Conservation (phyloP, 2,888 invertebrate species). For the Drosophila suboccidentalis region DNA sequence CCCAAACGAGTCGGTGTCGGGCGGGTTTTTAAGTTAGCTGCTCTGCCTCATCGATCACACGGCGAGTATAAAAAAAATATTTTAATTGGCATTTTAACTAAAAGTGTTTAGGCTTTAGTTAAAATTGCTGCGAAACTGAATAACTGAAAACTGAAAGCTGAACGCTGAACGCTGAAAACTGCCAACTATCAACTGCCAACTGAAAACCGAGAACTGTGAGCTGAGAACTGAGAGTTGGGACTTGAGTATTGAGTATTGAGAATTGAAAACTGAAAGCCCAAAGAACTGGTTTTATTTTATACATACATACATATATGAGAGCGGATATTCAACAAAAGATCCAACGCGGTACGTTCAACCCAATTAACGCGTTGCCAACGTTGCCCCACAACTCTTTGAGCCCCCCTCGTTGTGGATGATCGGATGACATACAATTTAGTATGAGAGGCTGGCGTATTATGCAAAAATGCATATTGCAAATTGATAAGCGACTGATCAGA, state of each 20-base stretch:
- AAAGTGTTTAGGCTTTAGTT: constrained; percentile 85
- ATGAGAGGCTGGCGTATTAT: constrained; percentile 63
- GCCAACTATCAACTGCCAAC: not conserved
- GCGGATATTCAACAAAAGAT: constrained; percentile 57
- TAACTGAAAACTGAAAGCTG: constrained; percentile 21
- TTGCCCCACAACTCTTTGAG: constrained; percentile 2
- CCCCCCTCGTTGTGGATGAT: constrained; percentile 20
- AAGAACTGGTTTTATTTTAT: constrained; percentile 63
- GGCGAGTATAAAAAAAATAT: constrained; percentile 66
- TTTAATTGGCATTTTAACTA: constrained; percentile 85
- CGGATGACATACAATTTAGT: constrained; percentile 60
- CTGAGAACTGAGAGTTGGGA: not conserved
- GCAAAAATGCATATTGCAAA: constrained; percentile 79
- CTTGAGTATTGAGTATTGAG: constrained; percentile 20
- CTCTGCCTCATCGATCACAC: constrained; percentile 44
- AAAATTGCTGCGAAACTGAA: constrained; percentile 77
- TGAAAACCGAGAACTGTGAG: constrained; percentile 4
- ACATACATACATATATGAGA: constrained; percentile 15
- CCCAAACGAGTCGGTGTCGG: constrained; percentile 8
- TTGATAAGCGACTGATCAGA: constrained; percentile 68
- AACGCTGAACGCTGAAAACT: constrained; percentile 31
- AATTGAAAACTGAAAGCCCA: constrained; percentile 30
- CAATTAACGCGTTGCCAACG: constrained; percentile 80
- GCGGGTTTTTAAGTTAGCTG: constrained; percentile 6
- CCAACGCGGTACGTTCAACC: constrained; percentile 82